Evolutionary conservation across 2,113 vertebrate species (phyloP).

Genomic region (Vombatus ursinus): DNA sequence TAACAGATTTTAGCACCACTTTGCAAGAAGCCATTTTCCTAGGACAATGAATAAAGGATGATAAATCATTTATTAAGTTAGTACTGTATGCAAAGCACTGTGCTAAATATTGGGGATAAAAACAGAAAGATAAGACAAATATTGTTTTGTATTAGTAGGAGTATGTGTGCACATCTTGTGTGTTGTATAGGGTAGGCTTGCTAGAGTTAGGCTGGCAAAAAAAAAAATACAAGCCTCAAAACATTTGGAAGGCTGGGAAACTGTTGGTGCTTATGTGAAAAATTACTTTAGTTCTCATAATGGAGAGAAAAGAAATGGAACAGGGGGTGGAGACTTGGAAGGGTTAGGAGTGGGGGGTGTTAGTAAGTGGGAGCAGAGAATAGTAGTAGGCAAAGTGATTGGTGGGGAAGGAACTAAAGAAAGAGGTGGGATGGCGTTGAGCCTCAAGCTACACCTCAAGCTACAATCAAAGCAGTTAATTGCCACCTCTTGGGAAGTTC

Average conservation of each 20-base stretch:
- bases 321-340: not conserved
- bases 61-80: not conserved
- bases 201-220: not conserved
- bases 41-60: not conserved
- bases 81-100: not conserved
- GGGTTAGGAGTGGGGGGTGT: not conserved
- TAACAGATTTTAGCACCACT: not conserved
- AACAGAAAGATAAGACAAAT: not conserved
- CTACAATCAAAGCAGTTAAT: not conserved
- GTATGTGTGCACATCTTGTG: too few relatives aligned
- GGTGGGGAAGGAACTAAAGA: not conserved
- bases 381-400: not conserved
- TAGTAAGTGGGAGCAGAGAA: not conserved
- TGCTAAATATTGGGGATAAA: not conserved
- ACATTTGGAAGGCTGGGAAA: not conserved
- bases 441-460: not conserved
- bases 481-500: not conserved
- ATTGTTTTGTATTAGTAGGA: not conserved
- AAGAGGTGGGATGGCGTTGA: not conserved
- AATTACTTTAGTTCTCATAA: not conserved
- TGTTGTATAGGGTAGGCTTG: not conserved
- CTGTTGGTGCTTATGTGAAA: not conserved
- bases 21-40: not conserved
- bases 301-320: not conserved
- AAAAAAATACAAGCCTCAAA: not conserved